Evolutionary conservation across 1,140 invertebrate species (phyloP).

Genomic region (Drosophila nigromelanica): DNA sequence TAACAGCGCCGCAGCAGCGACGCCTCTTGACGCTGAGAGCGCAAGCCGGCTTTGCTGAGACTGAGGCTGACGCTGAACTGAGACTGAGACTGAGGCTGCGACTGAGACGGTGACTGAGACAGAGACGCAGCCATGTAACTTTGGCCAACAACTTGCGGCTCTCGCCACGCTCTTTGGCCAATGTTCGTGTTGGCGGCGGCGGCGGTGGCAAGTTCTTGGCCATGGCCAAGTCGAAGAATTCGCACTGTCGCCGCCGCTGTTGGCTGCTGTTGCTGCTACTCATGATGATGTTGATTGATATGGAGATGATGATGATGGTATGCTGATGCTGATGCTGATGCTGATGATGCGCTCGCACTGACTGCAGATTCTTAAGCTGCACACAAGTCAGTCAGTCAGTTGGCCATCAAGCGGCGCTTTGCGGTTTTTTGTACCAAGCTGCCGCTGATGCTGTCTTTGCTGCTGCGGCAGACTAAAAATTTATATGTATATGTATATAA

Average conservation of each 20-base stretch:
- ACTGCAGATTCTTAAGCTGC: constrained; percentile 33
- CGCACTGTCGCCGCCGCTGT: constrained; percentile 37
- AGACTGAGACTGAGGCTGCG: constrained; percentile 15
- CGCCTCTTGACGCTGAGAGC: constrained; percentile 27
- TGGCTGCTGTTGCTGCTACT: constrained; percentile 21
- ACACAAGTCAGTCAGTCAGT: constrained; percentile 70
- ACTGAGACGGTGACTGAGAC: constrained; percentile 33
- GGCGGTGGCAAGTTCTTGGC: constrained; percentile 72
- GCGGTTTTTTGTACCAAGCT: constrained; percentile 56
- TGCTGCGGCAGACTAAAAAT: too few relatives aligned
- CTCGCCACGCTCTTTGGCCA: constrained; percentile 67
- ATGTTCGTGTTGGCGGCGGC: constrained; percentile 47
- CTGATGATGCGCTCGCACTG: constrained; percentile 21
- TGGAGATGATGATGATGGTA: constrained; percentile 50
- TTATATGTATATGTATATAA: constrained; percentile 1
- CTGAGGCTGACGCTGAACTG: constrained; percentile 24
- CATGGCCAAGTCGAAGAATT: constrained; percentile 70
- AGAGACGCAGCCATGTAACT: constrained; percentile 62
- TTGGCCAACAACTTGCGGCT: constrained; percentile 61
- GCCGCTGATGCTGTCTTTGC: too few relatives aligned
- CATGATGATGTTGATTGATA: constrained; percentile 48
- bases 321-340: constrained; percentile 39
- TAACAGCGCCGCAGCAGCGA: constrained; percentile 33
- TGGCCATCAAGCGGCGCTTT: constrained; percentile 78
- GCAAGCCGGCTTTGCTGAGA: constrained; percentile 57